phyloP scores from a whole-genome alignment of 2,797 vertebrate species.

The Trichosurus vulpecula region DNA sequence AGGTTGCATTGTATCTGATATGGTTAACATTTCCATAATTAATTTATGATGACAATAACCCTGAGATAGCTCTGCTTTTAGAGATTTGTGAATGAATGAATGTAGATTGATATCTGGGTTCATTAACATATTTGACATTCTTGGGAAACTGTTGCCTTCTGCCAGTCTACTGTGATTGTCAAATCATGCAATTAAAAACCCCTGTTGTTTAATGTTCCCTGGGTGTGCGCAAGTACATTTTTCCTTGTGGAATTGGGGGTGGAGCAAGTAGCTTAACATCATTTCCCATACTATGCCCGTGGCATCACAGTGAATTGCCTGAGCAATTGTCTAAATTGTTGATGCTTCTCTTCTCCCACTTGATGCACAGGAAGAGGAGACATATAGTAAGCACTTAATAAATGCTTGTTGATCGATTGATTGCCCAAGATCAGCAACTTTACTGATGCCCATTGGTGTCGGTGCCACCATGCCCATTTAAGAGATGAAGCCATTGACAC shows the following conservation, averaged over 20 bases:
- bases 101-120: conserved; percentile 83
- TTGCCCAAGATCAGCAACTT: background rate
- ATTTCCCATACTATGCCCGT: background rate
- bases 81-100: conserved; percentile 84
- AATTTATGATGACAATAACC: conserved; percentile 86
- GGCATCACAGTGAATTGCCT: background rate
- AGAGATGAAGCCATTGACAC: background rate
- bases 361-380: background rate
- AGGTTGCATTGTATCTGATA: conserved; percentile 88
- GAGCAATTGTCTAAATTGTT: background rate
- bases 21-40: conserved; percentile 88
- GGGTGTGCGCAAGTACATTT: conserved; percentile 66
- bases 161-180: conserved; percentile 77
- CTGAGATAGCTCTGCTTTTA: conserved; percentile 84
- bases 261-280: background rate
- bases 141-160: conserved; percentile 80
- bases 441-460: background rate
- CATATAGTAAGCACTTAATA: background rate
- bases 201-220: conserved; percentile 66
- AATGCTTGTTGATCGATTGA: background rate
- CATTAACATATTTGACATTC: conserved; percentile 84
- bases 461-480: background rate
- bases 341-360: background rate
- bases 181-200: conserved; percentile 67
- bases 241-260: conserved; percentile 1